Conservation (phyloP, 37 sponge, comb jelly and placozoan species). For the Agelas oroides region DNA sequence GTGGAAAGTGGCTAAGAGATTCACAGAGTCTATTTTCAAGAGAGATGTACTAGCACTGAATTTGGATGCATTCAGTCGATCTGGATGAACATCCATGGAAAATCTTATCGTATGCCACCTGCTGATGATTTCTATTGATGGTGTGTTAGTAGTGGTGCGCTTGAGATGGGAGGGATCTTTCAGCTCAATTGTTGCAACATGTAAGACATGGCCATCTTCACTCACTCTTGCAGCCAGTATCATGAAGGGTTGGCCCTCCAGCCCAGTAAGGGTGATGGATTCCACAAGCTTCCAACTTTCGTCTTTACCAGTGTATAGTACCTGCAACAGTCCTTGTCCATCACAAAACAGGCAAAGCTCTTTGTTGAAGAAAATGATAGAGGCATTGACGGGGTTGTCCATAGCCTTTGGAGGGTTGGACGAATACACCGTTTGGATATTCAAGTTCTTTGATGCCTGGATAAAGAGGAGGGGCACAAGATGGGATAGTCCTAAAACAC, state of each 20-base stretch:
- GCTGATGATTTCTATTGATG: neutral
- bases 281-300: neutral
- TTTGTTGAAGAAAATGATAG: constrained; percentile 11
- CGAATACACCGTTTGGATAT: neutral
- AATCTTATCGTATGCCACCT: constrained; percentile 27
- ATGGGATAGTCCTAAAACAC: too few relatives aligned
- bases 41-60: neutral
- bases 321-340: neutral
- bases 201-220: neutral
- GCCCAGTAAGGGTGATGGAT: neutral
- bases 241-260: constrained; percentile 3
- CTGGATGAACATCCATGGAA: neutral
- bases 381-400: neutral
- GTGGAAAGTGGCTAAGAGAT: neutral
- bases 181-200: neutral
- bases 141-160: too few relatives aligned
- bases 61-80: neutral
- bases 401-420: neutral
- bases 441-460: neutral
- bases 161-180: neutral
- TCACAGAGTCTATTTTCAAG: neutral
- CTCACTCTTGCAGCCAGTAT: neutral
- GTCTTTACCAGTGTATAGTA: neutral
- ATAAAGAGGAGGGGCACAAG: neutral
- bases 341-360: constrained; percentile 8